phyloP scores from a whole-genome alignment of 2,797 vertebrate species.

The Loriculus beryllinus region DNA sequence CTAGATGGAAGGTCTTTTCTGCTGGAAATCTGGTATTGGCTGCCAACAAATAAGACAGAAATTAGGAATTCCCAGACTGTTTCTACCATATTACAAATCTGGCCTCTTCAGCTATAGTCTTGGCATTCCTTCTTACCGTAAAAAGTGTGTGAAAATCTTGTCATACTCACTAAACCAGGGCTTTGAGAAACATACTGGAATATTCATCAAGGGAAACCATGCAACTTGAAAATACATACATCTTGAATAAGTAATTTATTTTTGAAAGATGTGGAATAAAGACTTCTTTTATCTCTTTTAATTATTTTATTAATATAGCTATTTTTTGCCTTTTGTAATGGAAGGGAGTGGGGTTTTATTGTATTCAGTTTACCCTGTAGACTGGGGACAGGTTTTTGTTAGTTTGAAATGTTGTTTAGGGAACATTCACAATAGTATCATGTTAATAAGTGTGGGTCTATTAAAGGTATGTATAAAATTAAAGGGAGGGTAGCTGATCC shows the following conservation, averaged over 20 bases:
- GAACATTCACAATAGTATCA: background rate
- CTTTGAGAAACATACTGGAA: conserved; percentile 9
- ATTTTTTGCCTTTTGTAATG: background rate
- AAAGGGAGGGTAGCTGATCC: background rate
- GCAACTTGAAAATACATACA: background rate
- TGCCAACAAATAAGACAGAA: conserved; percentile 2
- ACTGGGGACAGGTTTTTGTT: background rate
- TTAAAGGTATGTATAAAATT: background rate
- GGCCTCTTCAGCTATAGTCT: background rate
- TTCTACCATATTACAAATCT: conserved; percentile 12
- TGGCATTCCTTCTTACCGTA: background rate
- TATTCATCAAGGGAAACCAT: conserved; percentile 17
- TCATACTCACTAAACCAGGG: background rate
- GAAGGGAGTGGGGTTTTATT: background rate
- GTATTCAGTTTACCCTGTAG: background rate
- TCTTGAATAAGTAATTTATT: conserved; percentile 22
- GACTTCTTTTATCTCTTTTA: background rate
- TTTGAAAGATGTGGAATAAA: background rate
- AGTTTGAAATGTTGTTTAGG: background rate
- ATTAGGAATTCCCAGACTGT: conserved; percentile 21
- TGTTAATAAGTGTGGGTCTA: background rate
- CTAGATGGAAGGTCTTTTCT: conserved; percentile 6
- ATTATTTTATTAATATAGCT: background rate
- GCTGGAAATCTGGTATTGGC: background rate
- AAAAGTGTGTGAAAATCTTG: conserved; percentile 32